Evolutionary conservation across 2,797 vertebrate species (phyloP).

Genomic region (Amblyopsis hoosieri): DNA sequence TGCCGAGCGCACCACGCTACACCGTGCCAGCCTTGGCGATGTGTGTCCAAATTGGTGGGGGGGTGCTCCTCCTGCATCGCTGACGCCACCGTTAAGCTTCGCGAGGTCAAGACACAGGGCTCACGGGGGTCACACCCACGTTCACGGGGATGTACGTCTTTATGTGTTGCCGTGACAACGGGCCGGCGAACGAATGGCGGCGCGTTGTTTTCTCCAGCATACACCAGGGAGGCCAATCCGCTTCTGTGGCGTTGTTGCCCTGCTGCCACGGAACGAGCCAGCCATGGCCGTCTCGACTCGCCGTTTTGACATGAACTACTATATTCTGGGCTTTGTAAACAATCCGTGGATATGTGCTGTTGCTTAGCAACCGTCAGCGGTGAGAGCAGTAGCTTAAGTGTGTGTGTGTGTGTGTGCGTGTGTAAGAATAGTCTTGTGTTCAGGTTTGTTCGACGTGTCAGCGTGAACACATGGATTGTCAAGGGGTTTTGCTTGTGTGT

Average conservation of each 20-base stretch:
- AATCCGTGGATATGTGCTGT: slow-evolving; percentile 75
- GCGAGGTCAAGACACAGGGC: no score
- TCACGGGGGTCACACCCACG: no score
- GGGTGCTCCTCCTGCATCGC: not conserved
- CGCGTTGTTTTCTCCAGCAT: no score
- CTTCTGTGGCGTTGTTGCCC: not conserved
- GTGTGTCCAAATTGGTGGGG: no score
- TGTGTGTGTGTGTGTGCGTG: slow-evolving; percentile 4
- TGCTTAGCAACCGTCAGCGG: slow-evolving; percentile 71
- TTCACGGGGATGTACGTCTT: no score
- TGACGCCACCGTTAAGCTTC: not conserved
- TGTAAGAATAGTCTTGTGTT: slow-evolving; percentile 2
- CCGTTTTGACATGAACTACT: slow-evolving; percentile 56
- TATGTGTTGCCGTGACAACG: no score
- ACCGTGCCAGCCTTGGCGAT: no score
- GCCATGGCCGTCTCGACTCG: slow-evolving; percentile 1
- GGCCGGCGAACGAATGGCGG: no score
- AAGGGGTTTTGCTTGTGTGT: not conserved
- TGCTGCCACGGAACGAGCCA: not conserved
- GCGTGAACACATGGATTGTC: not conserved
- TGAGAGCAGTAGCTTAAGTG: slow-evolving; percentile 48
- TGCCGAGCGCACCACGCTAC: no score
- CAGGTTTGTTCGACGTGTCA: slow-evolving; percentile 10
- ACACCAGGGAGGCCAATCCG: not conserved
- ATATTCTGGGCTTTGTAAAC: slow-evolving; percentile 72